These are phyloP conservation scores for Cryptocephalus primarius DNA, from an alignment of 2,888 invertebrate species.

Conservation along the genomic window DNA sequence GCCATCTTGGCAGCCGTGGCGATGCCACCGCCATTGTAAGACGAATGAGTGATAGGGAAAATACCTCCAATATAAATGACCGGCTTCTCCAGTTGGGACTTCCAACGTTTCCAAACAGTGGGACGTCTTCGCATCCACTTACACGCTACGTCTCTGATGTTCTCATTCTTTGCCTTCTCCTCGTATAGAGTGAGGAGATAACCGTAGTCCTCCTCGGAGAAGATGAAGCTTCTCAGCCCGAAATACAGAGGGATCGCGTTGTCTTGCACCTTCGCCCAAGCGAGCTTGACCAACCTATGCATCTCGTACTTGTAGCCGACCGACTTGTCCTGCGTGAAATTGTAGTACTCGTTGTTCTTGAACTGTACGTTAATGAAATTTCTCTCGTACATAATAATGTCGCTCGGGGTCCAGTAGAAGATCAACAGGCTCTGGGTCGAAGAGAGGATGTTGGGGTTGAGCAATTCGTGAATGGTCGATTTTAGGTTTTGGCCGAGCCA, in stretches of 20 bases:
- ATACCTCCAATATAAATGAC: constrained; percentile 54
- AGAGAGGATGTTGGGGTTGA: constrained; percentile 20
- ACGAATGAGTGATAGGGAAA: constrained; percentile 53
- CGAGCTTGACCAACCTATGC: constrained; percentile 55
- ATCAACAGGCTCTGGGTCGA: constrained; percentile 37
- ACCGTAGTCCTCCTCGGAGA: constrained; percentile 44
- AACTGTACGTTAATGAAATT: constrained; percentile 47
- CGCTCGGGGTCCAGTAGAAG: constrained; percentile 58
- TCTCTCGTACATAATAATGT: constrained; percentile 41
- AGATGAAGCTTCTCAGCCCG: constrained; percentile 40
- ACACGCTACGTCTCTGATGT: constrained; percentile 48
- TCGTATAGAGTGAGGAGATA: constrained; percentile 19
- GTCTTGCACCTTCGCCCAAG: constrained; percentile 46
- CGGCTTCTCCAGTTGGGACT: constrained; percentile 16
- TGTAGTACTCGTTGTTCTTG: constrained; percentile 47
- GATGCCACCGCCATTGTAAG: constrained; percentile 49
- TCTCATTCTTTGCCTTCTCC: constrained; percentile 4
- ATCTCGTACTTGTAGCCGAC: constrained; percentile 56
- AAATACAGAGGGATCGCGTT: constrained; percentile 43
- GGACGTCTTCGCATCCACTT: constrained; percentile 49
- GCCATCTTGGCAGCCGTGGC: constrained; percentile 53
- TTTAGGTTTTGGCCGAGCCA: constrained; percentile 56
- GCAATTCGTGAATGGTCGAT: constrained; percentile 33
- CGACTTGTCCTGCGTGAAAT: constrained; percentile 18
- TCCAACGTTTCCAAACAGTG: constrained; percentile 40